Conservation (phyloP, 2,113 vertebrate genomes). For the Tilapia sparmanii region DNA sequence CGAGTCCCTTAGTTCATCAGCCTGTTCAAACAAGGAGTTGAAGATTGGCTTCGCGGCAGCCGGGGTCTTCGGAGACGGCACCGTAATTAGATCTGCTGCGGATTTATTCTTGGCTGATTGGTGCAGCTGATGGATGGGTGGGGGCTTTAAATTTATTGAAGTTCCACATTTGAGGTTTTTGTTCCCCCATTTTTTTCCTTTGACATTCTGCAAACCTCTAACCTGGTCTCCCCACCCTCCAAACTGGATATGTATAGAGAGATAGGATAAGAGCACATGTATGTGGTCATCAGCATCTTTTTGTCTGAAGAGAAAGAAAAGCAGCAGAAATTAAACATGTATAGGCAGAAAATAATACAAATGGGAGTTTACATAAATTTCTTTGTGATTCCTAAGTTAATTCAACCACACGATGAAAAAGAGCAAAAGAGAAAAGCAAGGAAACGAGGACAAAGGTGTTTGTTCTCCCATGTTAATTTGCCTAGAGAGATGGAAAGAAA, state of each 20-base stretch:
- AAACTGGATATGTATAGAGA: not conserved
- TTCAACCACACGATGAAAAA: not conserved
- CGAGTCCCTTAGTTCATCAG: conserved; percentile 99
- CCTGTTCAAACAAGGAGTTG: conserved; percentile 96
- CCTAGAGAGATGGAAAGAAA: conserved; percentile 28
- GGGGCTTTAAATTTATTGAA: conserved; percentile 98
- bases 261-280: conserved; percentile 61
- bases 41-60: conserved; percentile 94
- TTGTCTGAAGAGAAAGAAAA: not conserved
- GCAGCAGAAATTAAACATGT: not conserved
- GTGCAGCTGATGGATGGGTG: conserved; percentile 27
- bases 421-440: not conserved
- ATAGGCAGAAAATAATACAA: not conserved
- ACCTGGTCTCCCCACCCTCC: not conserved
- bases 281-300: not conserved
- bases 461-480: conserved; percentile 32
- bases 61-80: conserved; percentile 91
- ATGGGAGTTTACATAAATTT: not conserved
- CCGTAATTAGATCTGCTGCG: conserved; percentile 99
- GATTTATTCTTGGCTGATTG: conserved; percentile 98
- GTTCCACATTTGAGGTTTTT: conserved; percentile 97
- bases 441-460: conserved; percentile 25
- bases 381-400: conserved; percentile 1
- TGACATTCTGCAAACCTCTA: conserved; percentile 51
- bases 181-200: conserved; percentile 74